Evolutionary conservation across 1,140 invertebrate genomes (phyloP), one percentile per base, ranked within the genome.

Genomic region (Listronotus oregonensis): DNA sequence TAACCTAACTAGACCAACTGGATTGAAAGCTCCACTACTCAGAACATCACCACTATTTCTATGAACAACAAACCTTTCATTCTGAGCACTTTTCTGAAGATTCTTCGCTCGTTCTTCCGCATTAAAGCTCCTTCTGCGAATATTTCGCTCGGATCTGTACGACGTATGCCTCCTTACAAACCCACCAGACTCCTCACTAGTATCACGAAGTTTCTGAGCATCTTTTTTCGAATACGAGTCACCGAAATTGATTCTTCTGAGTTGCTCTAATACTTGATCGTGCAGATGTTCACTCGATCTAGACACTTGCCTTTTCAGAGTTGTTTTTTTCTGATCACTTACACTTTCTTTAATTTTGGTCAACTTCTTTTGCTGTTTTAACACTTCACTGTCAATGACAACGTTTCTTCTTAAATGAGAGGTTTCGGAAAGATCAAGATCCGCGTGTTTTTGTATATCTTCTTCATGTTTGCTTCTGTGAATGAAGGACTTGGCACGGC

Each of bases 401-500:
- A 56, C 42, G 27, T 55, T 64, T 40, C 67, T 46, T 47, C 56
- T 58, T 11, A 68, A 34, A 32, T 68, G 67, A 6, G 62, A 54
- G 7, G 46, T 42, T 43, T 68, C 67, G 6, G 61, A 52, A 11
- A 68, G 31, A 37, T 65, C 62, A n/a, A 65, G 17, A 12, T 63
- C 52, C 11, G 14, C 4, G 7, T 15, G 8, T 43, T 52, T 18
- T 9, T 12, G 37, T 6, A 27, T 17, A n/a, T 64, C 49, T 51
- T 56, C 60, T 44, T 51, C 31, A 18, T 14, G 27, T 18, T 49
- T 68, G 10, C 31, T 49, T 32, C 50, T 64, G 17, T 59, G 39
- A 11, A 68, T 37, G 54, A 68, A 68, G 1, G 67, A 65, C 15
- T 68, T 68, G 1, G 67, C 67, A 9, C 59, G 27, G n/a, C 64